Conservation (phyloP, 2,888 invertebrate species). For the Chloromyia formosa region DNA sequence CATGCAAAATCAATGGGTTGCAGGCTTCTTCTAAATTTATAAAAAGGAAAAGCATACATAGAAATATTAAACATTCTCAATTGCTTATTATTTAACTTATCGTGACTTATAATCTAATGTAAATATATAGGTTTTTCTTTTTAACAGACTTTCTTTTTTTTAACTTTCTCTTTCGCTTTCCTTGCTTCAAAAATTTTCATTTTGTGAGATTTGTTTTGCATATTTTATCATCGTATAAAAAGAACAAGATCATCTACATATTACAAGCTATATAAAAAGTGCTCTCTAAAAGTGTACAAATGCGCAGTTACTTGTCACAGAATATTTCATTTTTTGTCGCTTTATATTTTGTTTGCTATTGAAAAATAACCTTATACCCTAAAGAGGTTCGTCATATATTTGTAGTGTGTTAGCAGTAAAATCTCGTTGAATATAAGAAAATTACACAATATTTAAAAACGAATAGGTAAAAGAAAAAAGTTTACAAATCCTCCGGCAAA, state of each 20-base stretch:
- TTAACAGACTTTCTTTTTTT: slow-evolving; percentile 3
- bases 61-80: not conserved
- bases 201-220: slow-evolving; percentile 27
- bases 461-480: not conserved
- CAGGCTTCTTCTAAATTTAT: not conserved
- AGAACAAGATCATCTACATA: slow-evolving; percentile 17
- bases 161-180: not conserved
- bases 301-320: slow-evolving; percentile 32
- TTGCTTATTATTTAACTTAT: slow-evolving; percentile 11
- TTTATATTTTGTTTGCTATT: slow-evolving; percentile 12
- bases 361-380: slow-evolving; percentile 12
- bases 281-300: slow-evolving; percentile 35
- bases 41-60: not conserved
- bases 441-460: not conserved
- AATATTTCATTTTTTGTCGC: slow-evolving; percentile 3
- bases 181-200: not conserved
- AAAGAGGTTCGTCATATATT: slow-evolving; percentile 25
- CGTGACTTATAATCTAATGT: slow-evolving; percentile 5
- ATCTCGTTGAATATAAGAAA: not conserved
- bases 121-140: not conserved
- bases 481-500: slow-evolving; percentile 2
- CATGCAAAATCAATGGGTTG: too few relatives aligned
- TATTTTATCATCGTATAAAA: slow-evolving; percentile 36
- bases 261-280: slow-evolving; percentile 38
- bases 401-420: not conserved